phyloP scores from a whole-genome alignment of 2,888 invertebrate species.

The Ectemnius lituratus region DNA sequence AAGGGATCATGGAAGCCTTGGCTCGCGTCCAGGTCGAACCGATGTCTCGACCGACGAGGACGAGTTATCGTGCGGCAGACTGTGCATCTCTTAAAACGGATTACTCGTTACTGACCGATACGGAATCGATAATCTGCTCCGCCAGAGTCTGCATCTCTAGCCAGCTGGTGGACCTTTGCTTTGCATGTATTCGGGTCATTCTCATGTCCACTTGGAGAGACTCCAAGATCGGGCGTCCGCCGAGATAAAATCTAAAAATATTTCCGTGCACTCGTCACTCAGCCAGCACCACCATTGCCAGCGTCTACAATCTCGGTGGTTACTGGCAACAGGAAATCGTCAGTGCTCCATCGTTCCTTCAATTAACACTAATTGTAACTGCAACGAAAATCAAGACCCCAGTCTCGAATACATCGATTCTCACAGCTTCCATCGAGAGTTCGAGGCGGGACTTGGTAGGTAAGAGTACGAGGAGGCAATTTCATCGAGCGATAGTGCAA shows the following conservation, averaged over 20 bases:
- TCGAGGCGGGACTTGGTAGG: too few species aligned
- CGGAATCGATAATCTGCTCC: constrained; percentile 21
- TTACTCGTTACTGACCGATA: constrained; percentile 34
- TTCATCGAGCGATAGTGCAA: constrained; percentile 26
- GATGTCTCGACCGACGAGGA: background rate
- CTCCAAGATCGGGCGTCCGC: constrained; percentile 48
- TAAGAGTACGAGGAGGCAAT: constrained; percentile 45
- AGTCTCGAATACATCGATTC: too few species aligned
- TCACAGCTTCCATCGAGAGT: too few species aligned
- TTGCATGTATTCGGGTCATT: constrained; percentile 45
- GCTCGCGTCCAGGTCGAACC: constrained; percentile 45
- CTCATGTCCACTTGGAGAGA: constrained; percentile 44
- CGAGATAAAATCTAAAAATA: constrained; percentile 53
- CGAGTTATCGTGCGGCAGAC: constrained; percentile 19
- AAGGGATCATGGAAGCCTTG: constrained; percentile 24
- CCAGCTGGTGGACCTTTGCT: constrained; percentile 10
- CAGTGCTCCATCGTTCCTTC: background rate
- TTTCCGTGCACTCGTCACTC: constrained; percentile 23
- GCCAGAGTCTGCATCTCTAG: background rate
- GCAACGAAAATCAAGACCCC: too few species aligned
- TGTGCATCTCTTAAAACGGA: constrained; percentile 21
- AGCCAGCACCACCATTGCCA: too few species aligned
- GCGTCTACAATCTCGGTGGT: constrained; percentile 2
- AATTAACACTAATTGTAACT: constrained; percentile 23
- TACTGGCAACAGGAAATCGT: too few species aligned